A percentile compares a stretch with the other conserved stretches of the same genome.
phyloP scores from a whole-genome alignment of 2,888 invertebrate species.

The Cheilosia variabilis region DNA sequence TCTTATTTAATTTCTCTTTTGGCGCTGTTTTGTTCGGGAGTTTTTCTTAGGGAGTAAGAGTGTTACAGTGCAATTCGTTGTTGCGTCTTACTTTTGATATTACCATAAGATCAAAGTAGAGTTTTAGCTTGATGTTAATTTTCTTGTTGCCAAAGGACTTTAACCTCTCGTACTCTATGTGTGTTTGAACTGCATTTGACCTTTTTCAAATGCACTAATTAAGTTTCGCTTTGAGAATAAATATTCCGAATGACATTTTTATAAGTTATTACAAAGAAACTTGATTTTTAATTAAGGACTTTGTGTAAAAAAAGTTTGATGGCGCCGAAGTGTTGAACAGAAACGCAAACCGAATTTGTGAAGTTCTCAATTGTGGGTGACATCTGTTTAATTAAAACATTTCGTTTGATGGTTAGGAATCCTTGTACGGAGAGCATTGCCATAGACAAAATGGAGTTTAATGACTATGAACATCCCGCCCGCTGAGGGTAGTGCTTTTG shows the following conservation, averaged over 20 bases:
- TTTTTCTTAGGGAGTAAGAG: slow-evolving; percentile 38
- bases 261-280: slow-evolving; percentile 27
- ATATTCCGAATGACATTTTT: slow-evolving; percentile 9
- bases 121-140: slow-evolving; percentile 30
- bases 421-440: not conserved
- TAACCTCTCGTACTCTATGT: slow-evolving; percentile 27
- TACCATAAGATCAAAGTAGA: slow-evolving; percentile 38
- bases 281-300: slow-evolving; percentile 12
- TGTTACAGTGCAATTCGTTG: slow-evolving; percentile 42
- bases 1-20: slow-evolving; percentile 1
- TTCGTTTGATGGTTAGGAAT: slow-evolving; percentile 12
- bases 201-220: slow-evolving; percentile 58
- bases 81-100: slow-evolving; percentile 43
- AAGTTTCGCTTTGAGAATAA: slow-evolving; percentile 34
- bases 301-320: slow-evolving; percentile 31
- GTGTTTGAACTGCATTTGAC: slow-evolving; percentile 34
- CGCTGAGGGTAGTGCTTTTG: no score
- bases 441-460: not conserved
- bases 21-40: slow-evolving; percentile 36
- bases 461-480: not conserved
- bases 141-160: slow-evolving; percentile 29
- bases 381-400: slow-evolving; percentile 23
- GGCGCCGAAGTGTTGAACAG: slow-evolving; percentile 1
- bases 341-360: not conserved
- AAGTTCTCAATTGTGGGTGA: not conserved